A percentile compares a stretch with the other conserved stretches of the same genome.
Conservation (phyloP, 1,140 invertebrate genomes). For the Drosophila nigrodunni region DNA sequence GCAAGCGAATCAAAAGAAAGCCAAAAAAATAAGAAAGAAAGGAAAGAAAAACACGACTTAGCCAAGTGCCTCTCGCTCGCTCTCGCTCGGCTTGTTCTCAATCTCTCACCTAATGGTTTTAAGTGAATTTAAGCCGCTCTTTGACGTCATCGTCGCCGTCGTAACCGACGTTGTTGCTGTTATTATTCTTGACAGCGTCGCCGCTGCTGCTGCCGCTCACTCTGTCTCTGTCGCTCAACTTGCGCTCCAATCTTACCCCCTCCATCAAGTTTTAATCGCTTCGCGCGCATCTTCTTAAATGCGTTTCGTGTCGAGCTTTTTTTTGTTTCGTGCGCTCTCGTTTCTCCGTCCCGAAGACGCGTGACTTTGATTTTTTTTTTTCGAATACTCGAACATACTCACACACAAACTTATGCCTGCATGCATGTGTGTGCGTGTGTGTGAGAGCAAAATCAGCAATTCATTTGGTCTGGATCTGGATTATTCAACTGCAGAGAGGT, state of each 20-base stretch:
- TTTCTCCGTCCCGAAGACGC: constrained; percentile 32
- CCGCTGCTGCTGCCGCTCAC: not conserved
- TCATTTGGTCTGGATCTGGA: constrained; percentile 44
- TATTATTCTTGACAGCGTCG: constrained; percentile 12
- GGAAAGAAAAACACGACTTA: not conserved
- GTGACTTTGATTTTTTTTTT: constrained; percentile 32
- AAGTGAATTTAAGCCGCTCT: constrained; percentile 50
- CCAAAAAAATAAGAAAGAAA: constrained; percentile 8
- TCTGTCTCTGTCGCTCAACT: not conserved
- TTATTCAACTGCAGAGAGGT: constrained; percentile 44
- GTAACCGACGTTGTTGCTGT: constrained; percentile 20
- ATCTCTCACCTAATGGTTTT: constrained; percentile 58
- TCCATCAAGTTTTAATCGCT: constrained; percentile 39
- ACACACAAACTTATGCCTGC: constrained; percentile 4
- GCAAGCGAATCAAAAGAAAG: constrained; percentile 34
- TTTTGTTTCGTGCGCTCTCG: constrained; percentile 20
- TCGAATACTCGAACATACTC: constrained; percentile 4
- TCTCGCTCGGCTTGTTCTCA: not conserved
- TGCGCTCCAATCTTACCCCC: constrained; percentile 10
- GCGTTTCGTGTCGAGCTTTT: constrained; percentile 44
- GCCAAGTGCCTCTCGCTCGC: constrained; percentile 39
- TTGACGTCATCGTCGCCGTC: constrained; percentile 44
- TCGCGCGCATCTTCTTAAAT: constrained; percentile 50
- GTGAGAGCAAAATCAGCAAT: constrained; percentile 23
- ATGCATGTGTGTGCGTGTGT: constrained; percentile 12